Evolutionary conservation across 92 coral and sea anemone genomes (phyloP), one percentile per base, ranked within the genome.

Genomic region (Zoanthus sociatus): DNA sequence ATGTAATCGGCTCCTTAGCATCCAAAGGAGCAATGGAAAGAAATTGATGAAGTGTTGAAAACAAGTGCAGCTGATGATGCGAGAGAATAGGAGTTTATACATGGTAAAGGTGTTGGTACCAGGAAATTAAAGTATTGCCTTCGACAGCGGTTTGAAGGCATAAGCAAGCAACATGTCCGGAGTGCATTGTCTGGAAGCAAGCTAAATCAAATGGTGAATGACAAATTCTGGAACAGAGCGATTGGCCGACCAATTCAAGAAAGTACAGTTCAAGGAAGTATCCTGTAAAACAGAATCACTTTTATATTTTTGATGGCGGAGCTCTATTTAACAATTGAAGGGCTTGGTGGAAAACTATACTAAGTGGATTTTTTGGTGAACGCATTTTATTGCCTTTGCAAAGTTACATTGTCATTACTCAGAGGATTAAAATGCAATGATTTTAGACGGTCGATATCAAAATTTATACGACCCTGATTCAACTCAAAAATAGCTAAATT

Each of bases 31-130:
- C 11, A 55, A 84, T 16, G 92, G 89, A 31, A 68, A 81, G 32
- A 78, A 60, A 37, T 32, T 47, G 30, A 86, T 50, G 83, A 79
- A 66, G 78, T 79, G 10, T 10, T 90, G 63, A 86, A 47, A 51
- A 63, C 37, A 71, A 7, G n/a, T 47, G 72, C 48, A 2, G 14
- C 86, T 5, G 18, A 67, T 15, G 66, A 68, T 5, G 44, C 76
- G 10, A 85, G 83, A 2, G 88, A 73, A 51, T 47, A 84, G 15
- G 88, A 89, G 51, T 89, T 89, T 56, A 30, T 69, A 1, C 92
- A 83, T 42, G 84, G 92, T 55, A 89, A 89, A 70, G 88, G 89
- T 7, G 89, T 66, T 9, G 92, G 92, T 1, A 14, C 92, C 4
- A 54, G 92, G n/a, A 89, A 89, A 53, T 78, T 84, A 10, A 84